Evolutionary conservation across 2,888 invertebrate genomes (phyloP), one percentile per base, ranked within the genome.

Genomic region (Clivina fossor): DNA sequence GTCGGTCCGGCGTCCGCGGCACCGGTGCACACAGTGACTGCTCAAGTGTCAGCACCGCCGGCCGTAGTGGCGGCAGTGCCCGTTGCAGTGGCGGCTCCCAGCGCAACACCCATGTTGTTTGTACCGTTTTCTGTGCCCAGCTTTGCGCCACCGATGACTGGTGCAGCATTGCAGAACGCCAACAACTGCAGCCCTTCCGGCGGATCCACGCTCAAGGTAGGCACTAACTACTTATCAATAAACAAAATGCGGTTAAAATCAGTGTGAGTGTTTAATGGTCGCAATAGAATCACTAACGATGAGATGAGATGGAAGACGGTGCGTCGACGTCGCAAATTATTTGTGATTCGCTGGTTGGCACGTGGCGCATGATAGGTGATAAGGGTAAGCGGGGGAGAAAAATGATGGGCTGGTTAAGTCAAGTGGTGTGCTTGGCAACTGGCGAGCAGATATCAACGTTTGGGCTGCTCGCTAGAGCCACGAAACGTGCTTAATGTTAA

Each of bases 101-200:
- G 63, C 60, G 58, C 65, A 15, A 67, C 73, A 35, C 75, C 73
- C 60, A 77, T 77, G 77, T 70, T 77, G 64, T 76, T 77, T 66
- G 76, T 77, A 57, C 77, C 77, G 49, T 75, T 75, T 63, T 69
- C 74, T 54, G 71, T 75, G 61, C 73, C 75, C 58, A 74, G 67
- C 65, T 74, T 73, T 64, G 74, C 70, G 50, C 73, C 75, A 53
- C 74, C 71, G 20, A 70, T 74, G 66, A 70, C 71, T 11, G 71
- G 68, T 43, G 68, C 66, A 57, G 68, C 69, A 49, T 62, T 72
- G 57, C 72, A 72, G 40, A 55, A 55, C 58, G 69, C 70, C 63
- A 70, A 66, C 64, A 74, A 68, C 66, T 74, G 72, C 69, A 74
- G 71, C 61, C 69, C 71, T 41, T 70, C 72, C 18, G 47, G 55